Percentiles rank a stretch among this genome's conserved stretches.
Conservation (phyloP, 2,113 vertebrate species). For the Bubo scandiacus region DNA sequence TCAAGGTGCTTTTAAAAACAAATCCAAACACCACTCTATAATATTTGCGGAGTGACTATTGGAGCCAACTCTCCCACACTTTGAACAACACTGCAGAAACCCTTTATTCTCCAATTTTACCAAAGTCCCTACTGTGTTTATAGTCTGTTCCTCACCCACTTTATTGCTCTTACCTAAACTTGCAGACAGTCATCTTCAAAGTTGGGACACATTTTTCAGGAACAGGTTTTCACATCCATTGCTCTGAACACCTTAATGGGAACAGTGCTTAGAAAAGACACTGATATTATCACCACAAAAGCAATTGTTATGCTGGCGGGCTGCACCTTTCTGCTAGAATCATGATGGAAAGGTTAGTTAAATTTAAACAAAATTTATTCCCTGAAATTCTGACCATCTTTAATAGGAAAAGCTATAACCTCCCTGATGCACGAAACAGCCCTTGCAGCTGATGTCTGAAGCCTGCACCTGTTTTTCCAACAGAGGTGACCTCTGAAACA, state of each 20-base stretch:
- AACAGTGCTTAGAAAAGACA: background rate
- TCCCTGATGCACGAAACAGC: background rate
- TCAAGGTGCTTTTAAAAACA: slow-evolving; percentile 1
- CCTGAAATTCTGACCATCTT: background rate
- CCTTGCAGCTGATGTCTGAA: slow-evolving; percentile 37
- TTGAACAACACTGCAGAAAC: background rate
- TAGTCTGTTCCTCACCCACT: background rate
- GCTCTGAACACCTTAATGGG: background rate
- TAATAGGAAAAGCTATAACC: slow-evolving; percentile 7
- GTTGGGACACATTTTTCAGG: background rate
- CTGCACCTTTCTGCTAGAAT: background rate
- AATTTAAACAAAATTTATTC: slow-evolving; percentile 16
- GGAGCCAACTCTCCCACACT: background rate
- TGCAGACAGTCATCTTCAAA: background rate
- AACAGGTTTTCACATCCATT: background rate
- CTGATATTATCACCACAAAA: background rate
- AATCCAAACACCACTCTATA: background rate
- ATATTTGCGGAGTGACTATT: background rate
- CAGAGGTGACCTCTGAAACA: slow-evolving; percentile 53
- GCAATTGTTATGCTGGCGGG: background rate
- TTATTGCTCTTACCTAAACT: slow-evolving; percentile 4
- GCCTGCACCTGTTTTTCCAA: slow-evolving; percentile 43
- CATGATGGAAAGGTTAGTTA: background rate
- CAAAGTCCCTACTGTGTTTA: background rate
- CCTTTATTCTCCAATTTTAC: background rate